Base-by-base conservation (phyloP, 2,113 vertebrate species). In the Clarias macrocephalus region DNA sequence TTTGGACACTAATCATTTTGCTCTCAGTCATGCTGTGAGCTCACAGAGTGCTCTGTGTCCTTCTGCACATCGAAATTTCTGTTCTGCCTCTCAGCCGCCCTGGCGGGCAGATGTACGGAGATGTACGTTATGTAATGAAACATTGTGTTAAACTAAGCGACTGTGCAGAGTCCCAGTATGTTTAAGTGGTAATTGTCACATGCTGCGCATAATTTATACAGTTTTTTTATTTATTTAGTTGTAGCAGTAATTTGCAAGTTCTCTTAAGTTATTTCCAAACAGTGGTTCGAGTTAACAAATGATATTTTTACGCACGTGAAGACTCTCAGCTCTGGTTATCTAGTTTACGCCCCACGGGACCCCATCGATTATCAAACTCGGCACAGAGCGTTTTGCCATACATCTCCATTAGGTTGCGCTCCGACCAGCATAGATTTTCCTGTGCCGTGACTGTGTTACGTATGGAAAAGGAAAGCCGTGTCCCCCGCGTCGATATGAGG, bases 301-400 rank as follows among this genome's bases (percentile, higher is more conserved):
- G 94, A 96, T 95, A 95, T 93, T 94, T 94, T 95, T 95, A 94
- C 95, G 92, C 82, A 80, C 96, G 96, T 97, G 96, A 97, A 98
- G 97, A 98, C 97, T 97, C 96, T 95, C 95, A 93, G 96, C 92
- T 92, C 80, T 93, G 54, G 70, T 97, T 97, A 97, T 96, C 97
- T 95, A 96, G 96, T 98, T 95, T 97, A 96, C 97, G 95, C 96
- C 97, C 96, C 96, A 96, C 95, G 96, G 93, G 95, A 96, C 95
- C 94, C 96, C 96, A 99, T 99, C 98, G 98, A 98, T 98, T 99
- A 97, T 97, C 96, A 99, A 97, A 98, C 97, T 97, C 97, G 97
- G 96, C 96, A 95, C 96, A 97, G 97, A 99, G 96, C 95, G 94
- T 96, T 97, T 97, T 97, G 97, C 96, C 96, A 98, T 99, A 98